Evolutionary conservation across 2,797 vertebrate species (phyloP).

Genomic region (Denticeps clupeoides): DNA sequence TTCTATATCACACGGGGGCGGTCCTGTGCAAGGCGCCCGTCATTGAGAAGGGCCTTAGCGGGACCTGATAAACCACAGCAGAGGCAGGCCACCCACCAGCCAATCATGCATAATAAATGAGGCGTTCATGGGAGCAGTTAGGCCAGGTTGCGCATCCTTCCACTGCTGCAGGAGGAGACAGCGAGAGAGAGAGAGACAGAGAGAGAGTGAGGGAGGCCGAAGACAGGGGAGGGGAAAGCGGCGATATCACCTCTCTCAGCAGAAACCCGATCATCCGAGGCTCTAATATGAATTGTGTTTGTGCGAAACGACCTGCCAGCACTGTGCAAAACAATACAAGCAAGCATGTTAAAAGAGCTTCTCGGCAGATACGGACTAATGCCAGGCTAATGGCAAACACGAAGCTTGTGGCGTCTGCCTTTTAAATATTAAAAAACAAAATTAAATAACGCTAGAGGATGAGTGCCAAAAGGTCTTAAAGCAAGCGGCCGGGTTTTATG

Average conservation of each 20-base stretch:
- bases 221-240: background rate
- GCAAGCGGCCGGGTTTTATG: too few relatives aligned
- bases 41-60: conserved; percentile 10
- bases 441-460: too few relatives aligned
- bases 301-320: too few relatives aligned
- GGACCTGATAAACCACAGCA: conserved; percentile 9
- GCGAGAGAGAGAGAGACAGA: background rate
- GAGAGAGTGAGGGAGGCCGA: background rate
- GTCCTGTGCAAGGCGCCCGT: background rate
- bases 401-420: too few relatives aligned
- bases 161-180: background rate
- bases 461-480: too few relatives aligned
- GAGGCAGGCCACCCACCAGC: conserved; percentile 16
- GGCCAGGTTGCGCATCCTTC: conserved; percentile 1
- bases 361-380: too few relatives aligned
- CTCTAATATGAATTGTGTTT: conserved; percentile 2
- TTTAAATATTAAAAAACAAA: too few relatives aligned
- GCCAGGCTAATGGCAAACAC: too few relatives aligned
- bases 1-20: background rate
- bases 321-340: too few relatives aligned
- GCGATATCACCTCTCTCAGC: too few relatives aligned
- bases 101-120: conserved; percentile 24
- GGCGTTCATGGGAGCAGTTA: conserved; percentile 18
- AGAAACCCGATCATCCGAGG: too few relatives aligned
- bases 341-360: too few relatives aligned